Evolutionary conservation across 2,888 invertebrate species (phyloP).

Genomic region (Xanthostigma xanthostigma): DNA sequence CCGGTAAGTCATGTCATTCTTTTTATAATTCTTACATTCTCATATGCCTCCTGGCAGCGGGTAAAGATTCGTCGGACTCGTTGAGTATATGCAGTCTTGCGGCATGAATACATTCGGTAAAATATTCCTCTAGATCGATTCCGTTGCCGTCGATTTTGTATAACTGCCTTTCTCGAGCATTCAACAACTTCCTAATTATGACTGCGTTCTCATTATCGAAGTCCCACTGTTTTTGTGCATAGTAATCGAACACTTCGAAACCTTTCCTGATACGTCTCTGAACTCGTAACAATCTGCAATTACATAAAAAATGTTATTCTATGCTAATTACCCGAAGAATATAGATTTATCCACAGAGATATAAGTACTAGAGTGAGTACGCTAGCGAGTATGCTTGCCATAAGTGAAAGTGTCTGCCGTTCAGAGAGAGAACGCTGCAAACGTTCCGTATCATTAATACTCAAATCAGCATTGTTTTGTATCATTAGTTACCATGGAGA

Average conservation of each 20-base stretch:
- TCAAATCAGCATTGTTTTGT: too few relatives aligned
- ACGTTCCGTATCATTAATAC: too few relatives aligned
- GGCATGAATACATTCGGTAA: conserved; percentile 66
- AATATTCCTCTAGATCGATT: conserved; percentile 64
- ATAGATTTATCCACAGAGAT: background rate
- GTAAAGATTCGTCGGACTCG: conserved; percentile 65
- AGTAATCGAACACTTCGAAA: conserved; percentile 80
- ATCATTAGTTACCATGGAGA: too few relatives aligned
- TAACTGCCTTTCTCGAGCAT: conserved; percentile 43
- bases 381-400: too few relatives aligned
- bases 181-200: conserved; percentile 40
- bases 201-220: conserved; percentile 58
- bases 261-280: conserved; percentile 74
- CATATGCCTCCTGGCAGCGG: conserved; percentile 67
- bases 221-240: conserved; percentile 85
- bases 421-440: too few relatives aligned
- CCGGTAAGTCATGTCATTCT: background rate
- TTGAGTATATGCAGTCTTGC: conserved; percentile 70
- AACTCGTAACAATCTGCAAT: conserved; percentile 58
- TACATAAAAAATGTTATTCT: background rate
- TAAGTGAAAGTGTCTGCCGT: too few relatives aligned
- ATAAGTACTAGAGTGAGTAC: too few relatives aligned
- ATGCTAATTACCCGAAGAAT: background rate
- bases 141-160: conserved; percentile 58
- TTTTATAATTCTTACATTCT: conserved; percentile 43